Conservation (phyloP, 2,797 vertebrate genomes). For the Thunnus albacares region DNA sequence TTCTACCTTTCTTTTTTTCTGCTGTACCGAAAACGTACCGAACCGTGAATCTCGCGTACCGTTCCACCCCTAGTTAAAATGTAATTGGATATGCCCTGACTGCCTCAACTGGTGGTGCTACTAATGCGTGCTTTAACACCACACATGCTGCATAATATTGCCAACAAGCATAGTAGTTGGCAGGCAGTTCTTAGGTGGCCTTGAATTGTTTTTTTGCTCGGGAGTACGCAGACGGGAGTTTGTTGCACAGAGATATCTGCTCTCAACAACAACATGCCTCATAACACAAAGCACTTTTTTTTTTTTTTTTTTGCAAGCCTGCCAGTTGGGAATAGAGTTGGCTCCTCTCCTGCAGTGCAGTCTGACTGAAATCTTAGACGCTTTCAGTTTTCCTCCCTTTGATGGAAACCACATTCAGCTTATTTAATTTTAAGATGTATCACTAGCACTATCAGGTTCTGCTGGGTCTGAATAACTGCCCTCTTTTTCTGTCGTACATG, state of each 20-base stretch:
- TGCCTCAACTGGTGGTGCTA: slow-evolving; percentile 53
- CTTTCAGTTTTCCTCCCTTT: slow-evolving; percentile 61
- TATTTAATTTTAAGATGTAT: slow-evolving; percentile 76
- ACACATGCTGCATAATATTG: slow-evolving; percentile 60
- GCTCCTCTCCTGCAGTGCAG: slow-evolving; percentile 63
- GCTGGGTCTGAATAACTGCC: slow-evolving; percentile 64
- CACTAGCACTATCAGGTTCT: slow-evolving; percentile 64
- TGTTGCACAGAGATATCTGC: slow-evolving; percentile 68
- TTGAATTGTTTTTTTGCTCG: slow-evolving; percentile 64
- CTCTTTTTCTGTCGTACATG: slow-evolving; percentile 65
- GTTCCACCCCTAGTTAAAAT: slow-evolving; percentile 30
- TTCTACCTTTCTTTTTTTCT: no score
- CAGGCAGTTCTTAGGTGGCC: slow-evolving; percentile 72
- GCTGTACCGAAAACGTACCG: no score
- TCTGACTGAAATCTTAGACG: slow-evolving; percentile 65
- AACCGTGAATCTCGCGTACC: no score
- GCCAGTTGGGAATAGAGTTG: slow-evolving; percentile 63
- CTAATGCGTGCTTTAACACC: slow-evolving; percentile 58
- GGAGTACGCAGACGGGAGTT: slow-evolving; percentile 57
- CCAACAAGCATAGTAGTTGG: slow-evolving; percentile 69
- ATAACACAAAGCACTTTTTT: slow-evolving; percentile 65
- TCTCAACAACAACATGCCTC: slow-evolving; percentile 66
- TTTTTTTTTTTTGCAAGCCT: slow-evolving; percentile 28
- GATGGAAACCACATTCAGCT: slow-evolving; percentile 65
- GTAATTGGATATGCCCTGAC: slow-evolving; percentile 58